Percentiles rank a stretch among this genome's conserved stretches.
These are phyloP conservation scores for Thalassarche chlororhynchos DNA, from an alignment of 2,113 vertebrate genomes.

Conservation along the genomic window DNA sequence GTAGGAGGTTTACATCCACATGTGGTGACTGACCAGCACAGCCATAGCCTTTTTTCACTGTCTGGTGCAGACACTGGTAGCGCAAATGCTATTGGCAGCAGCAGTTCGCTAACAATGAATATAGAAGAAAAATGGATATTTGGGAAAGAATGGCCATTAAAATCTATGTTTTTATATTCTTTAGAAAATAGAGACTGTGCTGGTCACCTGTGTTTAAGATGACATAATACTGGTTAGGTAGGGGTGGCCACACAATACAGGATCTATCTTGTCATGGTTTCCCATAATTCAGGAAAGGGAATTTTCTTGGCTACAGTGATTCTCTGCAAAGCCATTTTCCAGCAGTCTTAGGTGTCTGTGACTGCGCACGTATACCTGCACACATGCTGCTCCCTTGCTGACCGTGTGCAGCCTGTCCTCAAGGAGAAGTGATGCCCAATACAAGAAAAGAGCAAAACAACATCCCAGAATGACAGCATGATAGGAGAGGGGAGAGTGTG, in stretches of 20 bases:
- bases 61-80: not conserved
- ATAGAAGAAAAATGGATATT: not conserved
- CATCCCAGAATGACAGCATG: not conserved
- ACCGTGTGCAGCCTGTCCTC: accelerated
- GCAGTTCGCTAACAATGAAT: not conserved
- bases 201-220: not conserved
- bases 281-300: not conserved
- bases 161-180: not conserved
- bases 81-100: not conserved
- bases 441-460: not conserved
- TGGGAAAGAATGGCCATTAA: not conserved
- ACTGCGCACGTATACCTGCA: accelerated
- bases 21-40: not conserved
- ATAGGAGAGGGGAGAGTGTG: accelerated
- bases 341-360: not conserved
- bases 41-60: not conserved
- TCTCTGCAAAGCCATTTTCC: not conserved
- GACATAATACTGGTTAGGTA: not conserved
- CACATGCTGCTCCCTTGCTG: not conserved
- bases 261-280: not conserved
- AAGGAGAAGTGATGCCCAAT: not conserved
- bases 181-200: not conserved
- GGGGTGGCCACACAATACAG: not conserved
- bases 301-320: not conserved
- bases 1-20: not conserved